Evolutionary conservation across 2,888 invertebrate genomes (phyloP), one percentile per base, ranked within the genome.

Genomic region (Pheosia tremula): DNA sequence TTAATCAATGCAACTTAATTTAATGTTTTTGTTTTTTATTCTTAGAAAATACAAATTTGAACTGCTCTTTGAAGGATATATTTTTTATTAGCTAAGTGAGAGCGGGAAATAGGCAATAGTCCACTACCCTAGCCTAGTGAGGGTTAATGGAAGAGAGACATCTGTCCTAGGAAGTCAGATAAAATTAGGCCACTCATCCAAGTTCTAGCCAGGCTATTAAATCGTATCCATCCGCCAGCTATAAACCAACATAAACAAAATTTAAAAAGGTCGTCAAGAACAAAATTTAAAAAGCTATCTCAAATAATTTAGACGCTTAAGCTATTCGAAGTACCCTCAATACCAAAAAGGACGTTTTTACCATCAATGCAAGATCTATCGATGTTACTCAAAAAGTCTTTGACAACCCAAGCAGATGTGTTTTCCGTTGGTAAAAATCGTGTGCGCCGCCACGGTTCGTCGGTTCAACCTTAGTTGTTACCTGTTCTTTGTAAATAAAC

Each of bases 401-500:
- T 73, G 73, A 75, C 64, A 68, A 75, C 57, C 68, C 62, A 64
- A 69, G 67, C 75, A 73, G 67, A 63, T 64, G 61, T 64, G 57
- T 71, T 73, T 71, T 56, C 43, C 56, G 24, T 45, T 10, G 45
- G 43, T 36, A 56, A 69, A 71, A 68, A 71, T 62, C 58, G 49
- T 60, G 53, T 66, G n/a, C 56, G 54, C 53, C 54, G 69, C 54
- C 49, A 66, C 64, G 75, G 65, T 70, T 66, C 62, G 63, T 13
- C 58, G 64, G 57, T 24, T 64, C 58, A 61, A 58, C 61, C 66
- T 62, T 62, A 58, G 60, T 63, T 69, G 72, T 76, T 81, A 79
- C 77, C 77, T 77, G 78, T 67, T 76, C 81, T 83, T 79, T 79
- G 84, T 88, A 86, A 86, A 87, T 88, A 88, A 87, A 87, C 85